Base-by-base conservation (phyloP, 2,797 vertebrate genomes). In the Onychomys leucogaster region DNA sequence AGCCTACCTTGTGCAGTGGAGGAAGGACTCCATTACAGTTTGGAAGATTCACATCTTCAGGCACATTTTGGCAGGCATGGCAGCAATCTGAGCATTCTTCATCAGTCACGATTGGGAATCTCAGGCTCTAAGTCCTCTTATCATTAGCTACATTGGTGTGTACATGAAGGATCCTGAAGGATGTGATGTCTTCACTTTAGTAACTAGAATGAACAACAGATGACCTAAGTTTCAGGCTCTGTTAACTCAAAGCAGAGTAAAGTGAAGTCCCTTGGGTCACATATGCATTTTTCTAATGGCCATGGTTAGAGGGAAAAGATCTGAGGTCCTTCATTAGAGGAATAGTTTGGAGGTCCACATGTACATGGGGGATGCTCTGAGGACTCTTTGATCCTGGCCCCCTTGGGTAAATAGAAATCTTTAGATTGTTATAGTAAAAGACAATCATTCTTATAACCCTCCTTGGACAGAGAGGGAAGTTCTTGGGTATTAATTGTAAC, bases 401-500 rank as follows among this genome's bases (percentile, higher is more conserved):
- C 59, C 5, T 84, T 21, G 17, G 10, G 29, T 0, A 65, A 43
- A 46, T 46, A 0, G 17, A 61, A 84, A 46, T 34, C 46, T 25
- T 46, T 10, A 84, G 17, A 34, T 32, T 13, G 12, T 3, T 41
- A 8, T 9, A 59, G 3, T 27, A 37, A 81, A 27, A 57, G 25
- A 12, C 21, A 37, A 1, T 81, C 6, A 37, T 37, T 59, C 1
- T 59, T 14, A 16, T 41, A 13, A 59, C 6, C 8, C 11, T 27
- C 9, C 5, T 43, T 63, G 14, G 4, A 32, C 5, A 46, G 27
- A 43, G 8, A 0, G 6, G 3, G n/a, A 12, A 43, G 4, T 4
- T 19, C 41, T 43, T 2, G 27, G 3, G 4, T 29, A 19, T 6
- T 43, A 46, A 10, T 63, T 83, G 8, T 12, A 65, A 65, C 0